A percentile compares a stretch with the other conserved stretches of the same genome.
Conservation (phyloP, 2,888 invertebrate genomes). For the Apeira syringaria region DNA sequence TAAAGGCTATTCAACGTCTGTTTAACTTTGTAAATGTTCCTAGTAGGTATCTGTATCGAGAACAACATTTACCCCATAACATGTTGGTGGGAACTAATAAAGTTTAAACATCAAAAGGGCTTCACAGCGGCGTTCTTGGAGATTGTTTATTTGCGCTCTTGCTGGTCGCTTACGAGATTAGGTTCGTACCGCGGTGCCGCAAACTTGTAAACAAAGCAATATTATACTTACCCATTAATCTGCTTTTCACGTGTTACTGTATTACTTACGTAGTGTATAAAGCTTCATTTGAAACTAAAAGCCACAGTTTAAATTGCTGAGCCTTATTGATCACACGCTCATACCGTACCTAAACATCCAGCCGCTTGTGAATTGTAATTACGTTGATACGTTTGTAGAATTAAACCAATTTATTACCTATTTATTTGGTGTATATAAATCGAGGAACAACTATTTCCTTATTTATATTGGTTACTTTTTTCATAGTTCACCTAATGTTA, state of each 20-base stretch:
- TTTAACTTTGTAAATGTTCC: conserved; percentile 7
- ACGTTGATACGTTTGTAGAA: no score
- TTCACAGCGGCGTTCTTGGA: conserved; percentile 17
- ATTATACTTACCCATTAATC: conserved; percentile 6
- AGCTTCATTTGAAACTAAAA: conserved; percentile 5
- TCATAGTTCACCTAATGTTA: no score
- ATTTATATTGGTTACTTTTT: no score
- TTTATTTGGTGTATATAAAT: no score
- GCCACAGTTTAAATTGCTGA: neutral
- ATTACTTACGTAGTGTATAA: conserved; percentile 7
- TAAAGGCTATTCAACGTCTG: conserved; percentile 2
- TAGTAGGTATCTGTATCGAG: neutral
- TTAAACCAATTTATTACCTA: no score
- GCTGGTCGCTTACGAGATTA: conserved; percentile 23
- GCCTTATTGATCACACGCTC: no score
- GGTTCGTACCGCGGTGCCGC: conserved; percentile 16
- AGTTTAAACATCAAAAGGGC: conserved; percentile 24
- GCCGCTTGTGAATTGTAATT: neutral
- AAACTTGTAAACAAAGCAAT: conserved; percentile 21
- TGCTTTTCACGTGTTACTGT: conserved; percentile 6
- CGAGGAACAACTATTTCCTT: no score
- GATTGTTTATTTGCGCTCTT: conserved; percentile 22
- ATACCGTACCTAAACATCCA: no score
- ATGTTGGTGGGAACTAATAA: conserved; percentile 19
- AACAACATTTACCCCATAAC: conserved; percentile 8